These are phyloP conservation scores for Spodoptera picta DNA, from an alignment of 2,888 invertebrate genomes.

Conservation along the genomic window DNA sequence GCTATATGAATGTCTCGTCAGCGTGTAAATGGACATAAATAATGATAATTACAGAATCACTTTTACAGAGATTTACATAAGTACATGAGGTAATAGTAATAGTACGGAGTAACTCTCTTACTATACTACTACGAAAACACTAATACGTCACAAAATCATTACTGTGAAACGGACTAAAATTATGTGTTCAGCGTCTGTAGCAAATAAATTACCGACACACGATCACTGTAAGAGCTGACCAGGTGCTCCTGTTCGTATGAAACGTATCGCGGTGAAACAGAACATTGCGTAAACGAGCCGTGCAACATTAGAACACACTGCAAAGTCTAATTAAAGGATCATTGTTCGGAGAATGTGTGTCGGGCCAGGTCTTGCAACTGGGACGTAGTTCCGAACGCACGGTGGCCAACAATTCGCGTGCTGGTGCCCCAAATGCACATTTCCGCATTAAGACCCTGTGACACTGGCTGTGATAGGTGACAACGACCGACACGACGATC, in stretches of 20 bases:
- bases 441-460: constrained; percentile 74
- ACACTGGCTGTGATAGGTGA: constrained; percentile 44
- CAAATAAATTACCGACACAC: constrained; percentile 25
- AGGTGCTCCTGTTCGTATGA: constrained; percentile 57
- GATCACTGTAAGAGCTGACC: constrained; percentile 27
- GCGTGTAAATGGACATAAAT: too few relatives aligned
- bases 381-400: constrained; percentile 72
- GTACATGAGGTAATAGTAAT: too few relatives aligned
- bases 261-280: constrained; percentile 48
- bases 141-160: constrained; percentile 6
- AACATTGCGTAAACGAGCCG: constrained; percentile 70
- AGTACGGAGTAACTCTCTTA: too few relatives aligned
- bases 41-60: too few relatives aligned
- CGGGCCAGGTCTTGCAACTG: constrained; percentile 66
- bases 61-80: too few relatives aligned
- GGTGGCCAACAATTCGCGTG: constrained; percentile 73
- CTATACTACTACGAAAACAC: constrained; percentile 1
- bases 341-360: constrained; percentile 71
- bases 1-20: too few relatives aligned
- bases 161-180: constrained; percentile 11
- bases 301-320: constrained; percentile 67
- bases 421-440: constrained; percentile 77
- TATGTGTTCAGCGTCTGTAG: constrained; percentile 19
- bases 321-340: constrained; percentile 79
- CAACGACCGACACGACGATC: constrained; percentile 34